Evolutionary conservation across 1,140 invertebrate species (phyloP).

Genomic region (Drosophila sulfurigaster): DNA sequence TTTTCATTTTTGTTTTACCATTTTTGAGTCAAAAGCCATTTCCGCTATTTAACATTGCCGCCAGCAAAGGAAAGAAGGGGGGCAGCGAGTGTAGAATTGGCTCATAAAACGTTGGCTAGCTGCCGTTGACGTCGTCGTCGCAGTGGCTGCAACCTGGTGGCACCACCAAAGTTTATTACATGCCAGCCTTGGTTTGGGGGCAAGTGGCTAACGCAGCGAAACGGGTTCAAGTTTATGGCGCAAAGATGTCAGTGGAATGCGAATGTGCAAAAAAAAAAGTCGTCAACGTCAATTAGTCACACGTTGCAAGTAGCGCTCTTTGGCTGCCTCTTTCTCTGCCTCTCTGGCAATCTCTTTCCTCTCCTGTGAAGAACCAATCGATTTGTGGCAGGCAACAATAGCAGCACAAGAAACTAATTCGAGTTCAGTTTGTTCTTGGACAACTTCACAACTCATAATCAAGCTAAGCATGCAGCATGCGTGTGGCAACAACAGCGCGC

Average conservation of each 20-base stretch:
- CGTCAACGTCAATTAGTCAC: constrained; percentile 74
- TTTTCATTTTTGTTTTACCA: constrained; percentile 29
- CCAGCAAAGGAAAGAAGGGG: neutral
- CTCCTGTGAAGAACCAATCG: constrained; percentile 15
- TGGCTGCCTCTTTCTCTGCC: no score
- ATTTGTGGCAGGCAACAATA: constrained; percentile 38
- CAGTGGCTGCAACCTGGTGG: constrained; percentile 31
- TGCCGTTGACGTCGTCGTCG: constrained; percentile 10
- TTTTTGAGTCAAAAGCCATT: constrained; percentile 68
- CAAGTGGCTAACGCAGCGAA: constrained; percentile 56
- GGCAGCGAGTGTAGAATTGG: constrained; percentile 17
- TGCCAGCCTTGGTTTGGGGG: neutral
- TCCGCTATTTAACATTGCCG: constrained; percentile 76
- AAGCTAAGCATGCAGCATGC: constrained; percentile 31
- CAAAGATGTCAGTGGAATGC: constrained; percentile 39
- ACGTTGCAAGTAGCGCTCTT: constrained; percentile 32
- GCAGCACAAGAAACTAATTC: constrained; percentile 37
- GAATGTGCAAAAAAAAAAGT: constrained; percentile 59
- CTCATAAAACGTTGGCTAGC: constrained; percentile 40
- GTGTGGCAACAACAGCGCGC: constrained; percentile 45
- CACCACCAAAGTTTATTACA: constrained; percentile 35
- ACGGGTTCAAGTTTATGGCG: constrained; percentile 81
- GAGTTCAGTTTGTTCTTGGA: constrained; percentile 9
- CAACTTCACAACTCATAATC: constrained; percentile 40
- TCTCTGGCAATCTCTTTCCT: neutral